Evolutionary conservation across 2,888 invertebrate species (phyloP).

Genomic region (Alviniconcha strummeri): DNA sequence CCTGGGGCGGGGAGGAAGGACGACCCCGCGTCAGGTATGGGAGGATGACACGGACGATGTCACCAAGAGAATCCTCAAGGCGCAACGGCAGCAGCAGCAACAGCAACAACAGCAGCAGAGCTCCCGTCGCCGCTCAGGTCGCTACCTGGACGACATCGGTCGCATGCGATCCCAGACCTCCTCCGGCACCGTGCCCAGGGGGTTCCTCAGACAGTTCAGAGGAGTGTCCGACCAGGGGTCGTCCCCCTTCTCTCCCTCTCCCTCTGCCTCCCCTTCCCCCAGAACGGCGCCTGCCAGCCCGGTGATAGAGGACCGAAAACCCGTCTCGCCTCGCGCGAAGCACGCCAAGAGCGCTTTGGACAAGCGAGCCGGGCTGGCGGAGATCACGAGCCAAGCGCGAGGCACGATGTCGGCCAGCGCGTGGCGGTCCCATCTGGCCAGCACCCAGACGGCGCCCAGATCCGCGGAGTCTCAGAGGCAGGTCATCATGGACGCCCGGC

Average conservation of each 20-base stretch:
- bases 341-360: slow-evolving; percentile 15
- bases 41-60: slow-evolving; percentile 55
- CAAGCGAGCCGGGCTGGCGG: slow-evolving; percentile 47
- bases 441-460: slow-evolving; percentile 46
- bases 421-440: slow-evolving; percentile 54
- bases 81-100: slow-evolving; percentile 39
- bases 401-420: slow-evolving; percentile 53
- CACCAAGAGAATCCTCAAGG: slow-evolving; percentile 57
- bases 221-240: slow-evolving; percentile 7
- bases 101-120: slow-evolving; percentile 16
- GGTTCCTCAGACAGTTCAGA: neutral
- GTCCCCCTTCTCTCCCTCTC: slow-evolving; percentile 18
- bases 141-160: slow-evolving; percentile 16
- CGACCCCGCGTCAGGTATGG: slow-evolving; percentile 53
- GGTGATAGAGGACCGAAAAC: slow-evolving; percentile 28
- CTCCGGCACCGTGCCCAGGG: slow-evolving; percentile 18
- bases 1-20: slow-evolving; percentile 47
- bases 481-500: slow-evolving; percentile 44
- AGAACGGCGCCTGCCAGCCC: neutral
- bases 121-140: neutral
- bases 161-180: slow-evolving; percentile 16
- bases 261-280: neutral
- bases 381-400: slow-evolving; percentile 54
- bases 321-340: slow-evolving; percentile 22
- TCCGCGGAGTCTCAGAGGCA: slow-evolving; percentile 51